Evolutionary conservation across 2,888 invertebrate genomes (phyloP).

Genomic region (Tupiocoris notatus): DNA sequence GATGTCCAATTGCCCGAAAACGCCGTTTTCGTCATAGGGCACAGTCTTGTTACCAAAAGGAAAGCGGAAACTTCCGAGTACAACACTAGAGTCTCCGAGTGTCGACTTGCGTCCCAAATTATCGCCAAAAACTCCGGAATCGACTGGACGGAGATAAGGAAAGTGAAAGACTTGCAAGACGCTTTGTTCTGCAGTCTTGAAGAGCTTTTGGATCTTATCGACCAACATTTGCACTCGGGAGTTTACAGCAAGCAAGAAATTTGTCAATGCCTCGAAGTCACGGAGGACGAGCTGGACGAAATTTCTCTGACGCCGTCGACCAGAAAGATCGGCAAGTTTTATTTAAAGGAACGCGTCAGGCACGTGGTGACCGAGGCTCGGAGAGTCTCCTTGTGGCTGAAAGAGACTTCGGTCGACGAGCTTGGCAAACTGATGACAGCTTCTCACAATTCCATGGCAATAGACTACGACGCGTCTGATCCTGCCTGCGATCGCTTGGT

Average conservation of each 20-base stretch:
- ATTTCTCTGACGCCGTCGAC: constrained; percentile 67
- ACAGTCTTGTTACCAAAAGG: constrained; percentile 83
- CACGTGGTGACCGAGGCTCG: constrained; percentile 64
- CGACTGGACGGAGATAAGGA: constrained; percentile 65
- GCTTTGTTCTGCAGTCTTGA: constrained; percentile 62
- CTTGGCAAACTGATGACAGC: constrained; percentile 82
- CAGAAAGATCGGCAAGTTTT: constrained; percentile 64
- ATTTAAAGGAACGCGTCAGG: constrained; percentile 78
- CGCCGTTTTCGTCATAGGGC: constrained; percentile 89
- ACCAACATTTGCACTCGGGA: constrained; percentile 63
- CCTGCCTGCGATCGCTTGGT: constrained; percentile 71
- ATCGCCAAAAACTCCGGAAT: constrained; percentile 63
- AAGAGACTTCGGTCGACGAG: constrained; percentile 54
- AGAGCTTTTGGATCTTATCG: constrained; percentile 69
- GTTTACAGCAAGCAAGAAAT: constrained; percentile 68
- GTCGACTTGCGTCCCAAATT: constrained; percentile 82
- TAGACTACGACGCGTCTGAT: constrained; percentile 92
- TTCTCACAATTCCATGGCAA: constrained; percentile 82
- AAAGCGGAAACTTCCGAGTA: constrained; percentile 91
- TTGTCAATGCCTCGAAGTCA: constrained; percentile 59
- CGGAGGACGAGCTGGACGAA: constrained; percentile 63
- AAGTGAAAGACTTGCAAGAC: constrained; percentile 74
- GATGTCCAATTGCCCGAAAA: constrained; percentile 78
- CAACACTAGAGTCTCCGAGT: constrained; percentile 92
- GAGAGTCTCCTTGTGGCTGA: constrained; percentile 39